Percentiles rank a stretch among this genome's conserved stretches.
Conservation (phyloP, 2,113 vertebrate genomes). For the Nicator chloris region DNA sequence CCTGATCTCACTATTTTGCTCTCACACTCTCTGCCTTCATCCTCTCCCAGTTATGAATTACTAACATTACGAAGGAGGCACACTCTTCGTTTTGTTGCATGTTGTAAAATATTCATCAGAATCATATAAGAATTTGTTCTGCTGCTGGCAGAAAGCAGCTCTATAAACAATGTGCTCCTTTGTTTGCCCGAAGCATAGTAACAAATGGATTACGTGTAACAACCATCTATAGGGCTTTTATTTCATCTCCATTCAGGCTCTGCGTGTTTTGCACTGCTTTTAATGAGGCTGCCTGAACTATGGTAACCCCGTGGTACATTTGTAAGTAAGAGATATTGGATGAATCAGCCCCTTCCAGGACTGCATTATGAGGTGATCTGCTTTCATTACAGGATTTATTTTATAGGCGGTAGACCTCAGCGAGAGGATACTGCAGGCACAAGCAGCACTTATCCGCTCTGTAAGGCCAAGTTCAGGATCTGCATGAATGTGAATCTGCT, state of each 20-base stretch:
- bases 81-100: not conserved
- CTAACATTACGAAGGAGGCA: not conserved
- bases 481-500: slow-evolving; percentile 1
- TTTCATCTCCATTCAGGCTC: slow-evolving; percentile 55
- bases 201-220: slow-evolving; percentile 36
- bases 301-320: slow-evolving; percentile 74
- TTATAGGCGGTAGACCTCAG: slow-evolving; percentile 45
- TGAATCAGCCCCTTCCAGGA: slow-evolving; percentile 54
- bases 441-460: not conserved
- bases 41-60: not conserved
- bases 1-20: not conserved
- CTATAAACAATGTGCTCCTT: slow-evolving; percentile 48
- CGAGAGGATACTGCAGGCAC: not conserved
- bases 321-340: slow-evolving; percentile 64
- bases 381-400: slow-evolving; percentile 62
- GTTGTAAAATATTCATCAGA: slow-evolving; percentile 45
- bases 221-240: slow-evolving; percentile 49
- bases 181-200: slow-evolving; percentile 5
- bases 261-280: slow-evolving; percentile 31
- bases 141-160: slow-evolving; percentile 29
- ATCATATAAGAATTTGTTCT: slow-evolving; percentile 29
- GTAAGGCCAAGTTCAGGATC: slow-evolving; percentile 24
- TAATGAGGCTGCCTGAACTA: slow-evolving; percentile 72
- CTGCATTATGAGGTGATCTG: slow-evolving; percentile 56
- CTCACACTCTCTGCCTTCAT: not conserved